Base-by-base conservation (phyloP, 2,888 invertebrate genomes). In the Acanthopleura granulata region DNA sequence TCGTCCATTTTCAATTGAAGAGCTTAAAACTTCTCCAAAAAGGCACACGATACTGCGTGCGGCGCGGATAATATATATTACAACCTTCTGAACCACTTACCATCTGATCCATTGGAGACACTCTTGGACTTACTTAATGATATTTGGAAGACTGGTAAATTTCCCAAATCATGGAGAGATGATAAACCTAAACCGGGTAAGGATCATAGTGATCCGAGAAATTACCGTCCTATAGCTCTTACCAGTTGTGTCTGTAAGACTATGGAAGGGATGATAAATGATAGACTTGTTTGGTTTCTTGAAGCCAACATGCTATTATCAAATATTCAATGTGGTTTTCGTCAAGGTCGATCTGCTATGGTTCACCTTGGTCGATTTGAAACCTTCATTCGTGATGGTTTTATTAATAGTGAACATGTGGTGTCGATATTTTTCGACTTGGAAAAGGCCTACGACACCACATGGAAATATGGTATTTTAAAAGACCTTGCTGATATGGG, bases 171-270 rank as follows among this genome's bases (percentile, higher is more conserved):
- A 18, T 79, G 79, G 79, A 22, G 62, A 22, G 51, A 78, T 18
- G 78, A 78, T 15, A 75, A 69, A n/a, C 79, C 78, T 1, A 80
- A 80, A 74, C 79, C 77, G 30, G 78, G 75, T 12, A 79, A 80
- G 62, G 77, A 79, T 72, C 71, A 62, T 40, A 75, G 74, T 22
- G 75, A 81, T 57, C 78, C 80, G n/a, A 74, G 51, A 0, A 82
- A 76, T 73, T 84, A 85, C 71, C 72, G 82, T n/a, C 83, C 84
- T 12, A 85, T 85, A 16, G 80, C 82, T 40, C 75, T 85, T 27
- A 82, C 84, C 18, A 83, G 82, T 71, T 84, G 83, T 72, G 71
- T 84, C 12, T 82, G 83, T 50, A 85, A 85, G 74, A 72, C 81
- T 0, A 76, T 84, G 79, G 84, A 83, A 72, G 49, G 77, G 62